These are phyloP conservation scores for Luehdorfia chinensis DNA, from an alignment of 1,140 invertebrate species.

Conservation along the genomic window DNA sequence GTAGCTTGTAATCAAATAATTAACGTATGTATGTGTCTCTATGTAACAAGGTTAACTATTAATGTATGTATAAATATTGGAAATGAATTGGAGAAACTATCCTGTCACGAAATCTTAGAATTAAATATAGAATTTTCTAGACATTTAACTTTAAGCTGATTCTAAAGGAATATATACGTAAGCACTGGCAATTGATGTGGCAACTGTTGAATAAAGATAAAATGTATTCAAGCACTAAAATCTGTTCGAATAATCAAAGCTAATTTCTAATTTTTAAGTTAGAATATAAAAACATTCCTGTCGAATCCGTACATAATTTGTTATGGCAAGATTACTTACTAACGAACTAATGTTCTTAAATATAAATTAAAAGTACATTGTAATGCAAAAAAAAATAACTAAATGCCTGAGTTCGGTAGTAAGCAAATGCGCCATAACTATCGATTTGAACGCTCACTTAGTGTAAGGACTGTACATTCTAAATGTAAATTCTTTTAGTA, in stretches of 20 bases:
- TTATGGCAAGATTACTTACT: conserved; percentile 12
- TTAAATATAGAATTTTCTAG: conserved; percentile 12
- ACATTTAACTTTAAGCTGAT: conserved; percentile 6
- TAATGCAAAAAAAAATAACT: conserved; percentile 1
- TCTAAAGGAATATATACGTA: too few species aligned
- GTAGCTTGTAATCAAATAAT: too few species aligned
- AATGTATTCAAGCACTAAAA: too few species aligned
- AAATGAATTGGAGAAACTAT: conserved; percentile 6
- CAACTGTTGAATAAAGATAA: too few species aligned
- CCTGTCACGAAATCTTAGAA: neutral
- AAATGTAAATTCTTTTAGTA: conserved; percentile 67
- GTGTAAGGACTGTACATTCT: conserved; percentile 60
- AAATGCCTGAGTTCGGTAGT: conserved; percentile 1
- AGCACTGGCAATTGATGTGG: too few species aligned
- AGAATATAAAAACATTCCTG: conserved; percentile 6
- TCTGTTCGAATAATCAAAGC: too few species aligned
- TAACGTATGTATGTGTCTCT: neutral
- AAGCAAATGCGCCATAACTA: conserved; percentile 9
- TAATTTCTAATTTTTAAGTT: too few species aligned
- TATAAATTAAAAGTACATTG: conserved; percentile 3
- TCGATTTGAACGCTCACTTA: conserved; percentile 34
- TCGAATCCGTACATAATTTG: conserved; percentile 8
- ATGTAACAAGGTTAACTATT: conserved; percentile 5
- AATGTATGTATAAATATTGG: conserved; percentile 16
- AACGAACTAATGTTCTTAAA: neutral